Evolutionary conservation across 2,888 invertebrate species (phyloP).

Genomic region (Synergus gifuensis): DNA sequence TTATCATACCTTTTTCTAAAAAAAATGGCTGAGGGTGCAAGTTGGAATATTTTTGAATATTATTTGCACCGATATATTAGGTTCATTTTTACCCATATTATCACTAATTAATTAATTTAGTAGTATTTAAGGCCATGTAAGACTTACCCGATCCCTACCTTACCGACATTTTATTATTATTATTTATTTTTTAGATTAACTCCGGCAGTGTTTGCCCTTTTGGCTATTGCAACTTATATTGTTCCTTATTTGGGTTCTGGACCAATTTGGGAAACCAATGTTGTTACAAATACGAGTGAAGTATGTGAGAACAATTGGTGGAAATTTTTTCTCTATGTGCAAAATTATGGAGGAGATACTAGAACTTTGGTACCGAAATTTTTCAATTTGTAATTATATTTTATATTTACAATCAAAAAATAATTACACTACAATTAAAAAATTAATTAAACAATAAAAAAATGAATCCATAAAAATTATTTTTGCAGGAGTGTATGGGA

Average conservation of each 20-base stretch:
- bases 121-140: no score
- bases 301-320: conserved; percentile 79
- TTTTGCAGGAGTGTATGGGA: conserved; percentile 76
- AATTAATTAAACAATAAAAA: no score
- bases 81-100: conserved; percentile 60
- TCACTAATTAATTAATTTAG: background rate
- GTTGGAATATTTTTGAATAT: conserved; percentile 73
- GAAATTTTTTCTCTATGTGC: conserved; percentile 78
- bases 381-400: background rate
- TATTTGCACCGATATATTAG: conserved; percentile 78
- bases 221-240: conserved; percentile 79
- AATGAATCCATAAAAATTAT: conserved; percentile 1
- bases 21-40: conserved; percentile 67
- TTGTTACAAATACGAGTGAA: conserved; percentile 51
- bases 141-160: no score
- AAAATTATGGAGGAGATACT: conserved; percentile 73
- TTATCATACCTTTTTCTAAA: conserved; percentile 76
- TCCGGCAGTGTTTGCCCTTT: conserved; percentile 79
- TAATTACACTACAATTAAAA: no score
- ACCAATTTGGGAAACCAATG: conserved; percentile 71
- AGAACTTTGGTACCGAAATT: background rate
- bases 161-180: background rate
- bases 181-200: conserved; percentile 77
- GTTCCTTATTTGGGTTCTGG: conserved; percentile 79
- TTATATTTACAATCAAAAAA: background rate